Conservation (phyloP, 2,888 invertebrate species). For the Scelioninae gen. 1 region DNA sequence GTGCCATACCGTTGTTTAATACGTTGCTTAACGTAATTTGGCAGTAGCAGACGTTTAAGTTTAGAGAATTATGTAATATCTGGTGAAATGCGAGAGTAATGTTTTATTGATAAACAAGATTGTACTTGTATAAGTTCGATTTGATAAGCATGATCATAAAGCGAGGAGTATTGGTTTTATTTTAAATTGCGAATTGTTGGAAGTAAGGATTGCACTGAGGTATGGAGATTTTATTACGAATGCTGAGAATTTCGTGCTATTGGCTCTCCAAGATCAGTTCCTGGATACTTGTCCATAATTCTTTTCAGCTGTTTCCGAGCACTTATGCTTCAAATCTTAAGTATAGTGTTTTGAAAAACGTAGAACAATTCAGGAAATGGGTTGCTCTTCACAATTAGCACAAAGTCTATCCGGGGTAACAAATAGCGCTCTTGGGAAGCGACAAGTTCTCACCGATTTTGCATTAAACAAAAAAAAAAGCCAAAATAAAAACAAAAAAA, state of each 20-base stretch:
- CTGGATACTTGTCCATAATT: too few species aligned
- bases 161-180: too few species aligned
- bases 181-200: too few species aligned
- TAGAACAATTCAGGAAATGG: not conserved
- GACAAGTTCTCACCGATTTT: constrained; percentile 5
- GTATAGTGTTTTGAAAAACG: too few species aligned
- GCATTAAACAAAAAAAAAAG: constrained; percentile 1
- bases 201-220: too few species aligned
- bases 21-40: constrained; percentile 29
- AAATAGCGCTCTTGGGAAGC: not conserved
- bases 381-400: constrained; percentile 2
- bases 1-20: constrained; percentile 13
- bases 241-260: too few species aligned
- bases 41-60: constrained; percentile 30
- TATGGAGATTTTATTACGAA: too few species aligned
- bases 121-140: not conserved
- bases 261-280: too few species aligned
- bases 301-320: too few species aligned
- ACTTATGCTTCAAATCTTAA: too few species aligned
- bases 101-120: constrained; percentile 12
- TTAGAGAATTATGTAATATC: constrained; percentile 41
- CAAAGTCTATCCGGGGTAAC: not conserved
- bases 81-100: not conserved
- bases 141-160: too few species aligned
- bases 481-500: not conserved